Percentiles rank a stretch among this genome's conserved stretches.
Evolutionary conservation across 2,888 invertebrate genomes (phyloP).

Genomic region (Eueremaeus valkanovi): DNA sequence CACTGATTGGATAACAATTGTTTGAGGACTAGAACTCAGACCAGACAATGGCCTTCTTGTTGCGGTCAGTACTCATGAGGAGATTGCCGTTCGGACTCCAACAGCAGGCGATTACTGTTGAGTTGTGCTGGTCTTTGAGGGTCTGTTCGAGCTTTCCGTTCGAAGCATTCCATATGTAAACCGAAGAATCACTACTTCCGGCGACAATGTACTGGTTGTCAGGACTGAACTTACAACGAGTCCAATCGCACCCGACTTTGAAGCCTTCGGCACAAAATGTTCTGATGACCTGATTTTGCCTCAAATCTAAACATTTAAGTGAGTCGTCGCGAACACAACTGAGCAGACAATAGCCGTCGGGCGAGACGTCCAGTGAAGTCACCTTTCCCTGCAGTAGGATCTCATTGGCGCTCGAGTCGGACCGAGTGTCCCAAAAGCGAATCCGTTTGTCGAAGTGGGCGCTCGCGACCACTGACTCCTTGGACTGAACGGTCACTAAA

Average conservation of each 20-base stretch:
- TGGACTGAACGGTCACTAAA: conserved; percentile 81
- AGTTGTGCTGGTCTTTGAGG: conserved; percentile 62
- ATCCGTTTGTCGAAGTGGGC: conserved; percentile 97
- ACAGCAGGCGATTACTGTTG: conserved; percentile 75
- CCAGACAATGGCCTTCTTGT: conserved; percentile 77
- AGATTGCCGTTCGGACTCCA: conserved; percentile 81
- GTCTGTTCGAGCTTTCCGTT: conserved; percentile 70
- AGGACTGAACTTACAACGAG: conserved; percentile 85
- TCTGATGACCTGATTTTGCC: conserved; percentile 85
- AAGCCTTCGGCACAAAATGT: conserved; percentile 90
- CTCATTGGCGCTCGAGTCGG: conserved; percentile 69
- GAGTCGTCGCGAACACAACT: conserved; percentile 93
- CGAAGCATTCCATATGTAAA: conserved; percentile 84
- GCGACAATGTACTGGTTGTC: conserved; percentile 82
- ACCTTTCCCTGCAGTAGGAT: conserved; percentile 86
- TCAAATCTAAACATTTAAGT: conserved; percentile 84
- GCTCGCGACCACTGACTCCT: conserved; percentile 82
- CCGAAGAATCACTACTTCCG: conserved; percentile 84
- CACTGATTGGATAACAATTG: not conserved
- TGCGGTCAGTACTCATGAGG: conserved; percentile 75
- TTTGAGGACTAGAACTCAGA: conserved; percentile 44
- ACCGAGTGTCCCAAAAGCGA: conserved; percentile 90
- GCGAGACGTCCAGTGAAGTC: conserved; percentile 86
- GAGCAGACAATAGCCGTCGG: conserved; percentile 82
- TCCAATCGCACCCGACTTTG: conserved; percentile 91